A percentile compares a stretch with the other conserved stretches of the same genome.
Conservation (phyloP, 2,888 invertebrate species). For the Operophtera brumata region DNA sequence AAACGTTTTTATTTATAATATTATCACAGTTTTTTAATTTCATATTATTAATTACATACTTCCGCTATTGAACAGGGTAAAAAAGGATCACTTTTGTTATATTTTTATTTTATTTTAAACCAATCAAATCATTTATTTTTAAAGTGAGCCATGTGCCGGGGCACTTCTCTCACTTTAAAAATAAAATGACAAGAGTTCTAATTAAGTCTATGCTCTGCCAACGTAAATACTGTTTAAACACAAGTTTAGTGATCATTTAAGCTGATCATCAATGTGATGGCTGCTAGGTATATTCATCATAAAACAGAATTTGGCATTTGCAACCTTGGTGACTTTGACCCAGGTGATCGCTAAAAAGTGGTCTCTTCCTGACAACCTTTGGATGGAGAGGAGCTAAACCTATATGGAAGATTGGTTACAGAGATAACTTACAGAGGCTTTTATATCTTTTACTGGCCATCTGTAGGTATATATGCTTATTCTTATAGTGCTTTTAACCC, state of each 20-base stretch:
- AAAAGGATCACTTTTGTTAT: not conserved
- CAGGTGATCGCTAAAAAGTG: too few species aligned
- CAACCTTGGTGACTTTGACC: not conserved
- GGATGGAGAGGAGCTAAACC: too few species aligned
- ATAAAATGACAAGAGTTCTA: slow-evolving; percentile 1
- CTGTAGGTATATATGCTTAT: too few species aligned
- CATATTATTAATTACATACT: not conserved
- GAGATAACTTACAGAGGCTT: not conserved
- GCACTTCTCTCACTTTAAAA: not conserved
- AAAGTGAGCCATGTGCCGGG: too few species aligned
- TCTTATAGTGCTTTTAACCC: too few species aligned
- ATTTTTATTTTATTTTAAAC: not conserved
- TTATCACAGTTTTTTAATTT: not conserved
- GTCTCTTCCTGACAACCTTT: too few species aligned
- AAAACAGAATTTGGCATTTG: slow-evolving; percentile 1
- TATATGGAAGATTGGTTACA: too few species aligned
- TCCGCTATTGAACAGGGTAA: not conserved
- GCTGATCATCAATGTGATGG: not conserved
- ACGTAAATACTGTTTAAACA: not conserved
- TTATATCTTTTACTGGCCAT: too few species aligned
- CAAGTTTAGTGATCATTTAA: not conserved
- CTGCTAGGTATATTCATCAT: slow-evolving; percentile 1
- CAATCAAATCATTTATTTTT: too few species aligned
- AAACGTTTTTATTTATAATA: not conserved
- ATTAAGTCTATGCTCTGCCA: slow-evolving; percentile 2